Evolutionary conservation across 2,113 vertebrate genomes (phyloP), one percentile per base, ranked within the genome.

Genomic region (Lontra canadensis): DNA sequence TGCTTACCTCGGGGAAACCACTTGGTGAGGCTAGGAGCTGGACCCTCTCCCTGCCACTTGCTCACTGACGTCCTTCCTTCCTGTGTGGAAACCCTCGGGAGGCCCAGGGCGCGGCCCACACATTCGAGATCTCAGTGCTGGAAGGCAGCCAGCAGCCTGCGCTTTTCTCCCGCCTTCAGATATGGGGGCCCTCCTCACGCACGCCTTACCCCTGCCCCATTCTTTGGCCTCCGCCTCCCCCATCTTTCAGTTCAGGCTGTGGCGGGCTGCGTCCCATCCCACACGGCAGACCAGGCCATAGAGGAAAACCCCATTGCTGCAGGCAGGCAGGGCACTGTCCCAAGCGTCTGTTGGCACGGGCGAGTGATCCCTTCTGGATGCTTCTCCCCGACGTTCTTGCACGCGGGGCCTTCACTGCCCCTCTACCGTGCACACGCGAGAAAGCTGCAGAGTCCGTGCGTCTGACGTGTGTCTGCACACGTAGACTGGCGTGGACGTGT

Each of bases 51-150:
- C 26, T 23, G 59, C 34, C 42, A 0, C 39, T 63, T 3, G 25
- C 21, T 84, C 23, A 17, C 2, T 47, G 93, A 76, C 0, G 15
- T 59, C 83, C 82, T 96, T 96, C 97, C 95, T 98, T 96, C 94
- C 97, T 88, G 88, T 97, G 74, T 84, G 90, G 59, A 84, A 85
- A 25, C 86, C 42, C 10, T 3, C 2, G 7, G n/a, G 44, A 26
- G 29, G 8, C 55, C n/a, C 42, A 2, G 65, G 34, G 55, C 0
- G 11, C 59, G 63, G 39, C 31, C 26, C 76, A 0, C 36, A 14
- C 44, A 29, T 31, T 36, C 61, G 7, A 4, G 10, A 73, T 26
- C 76, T 63, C 0, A 2, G 52, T 92, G 25, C 52, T 63, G 34
- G 76, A 57, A 25, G 23, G 11, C 0, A 0, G n/a, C 73, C 81